phyloP scores from a whole-genome alignment of 2,888 invertebrate genomes.

The Hermaeophaga mercurialis region DNA sequence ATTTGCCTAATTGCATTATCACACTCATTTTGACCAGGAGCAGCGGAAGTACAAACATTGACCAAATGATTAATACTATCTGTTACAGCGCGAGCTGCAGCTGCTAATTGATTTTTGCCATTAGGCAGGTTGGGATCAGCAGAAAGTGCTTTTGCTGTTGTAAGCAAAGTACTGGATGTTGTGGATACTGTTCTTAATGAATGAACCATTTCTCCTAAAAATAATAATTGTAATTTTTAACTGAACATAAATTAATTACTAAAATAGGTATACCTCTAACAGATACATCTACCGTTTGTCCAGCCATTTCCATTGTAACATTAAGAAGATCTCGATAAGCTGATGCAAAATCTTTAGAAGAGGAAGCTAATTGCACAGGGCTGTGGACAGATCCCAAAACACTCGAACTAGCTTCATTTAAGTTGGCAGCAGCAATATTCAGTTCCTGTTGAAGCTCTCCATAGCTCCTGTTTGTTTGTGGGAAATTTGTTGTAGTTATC shows the following conservation, averaged over 20 bases:
- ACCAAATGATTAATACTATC: slow-evolving; percentile 92
- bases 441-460: slow-evolving; percentile 85
- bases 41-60: slow-evolving; percentile 84
- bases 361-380: slow-evolving; percentile 71
- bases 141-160: slow-evolving; percentile 87
- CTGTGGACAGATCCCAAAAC: slow-evolving; percentile 79
- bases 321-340: slow-evolving; percentile 80
- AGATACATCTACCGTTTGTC: slow-evolving; percentile 76
- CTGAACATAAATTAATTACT: background rate
- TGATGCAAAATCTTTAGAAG: slow-evolving; percentile 77
- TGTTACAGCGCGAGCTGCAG: slow-evolving; percentile 87
- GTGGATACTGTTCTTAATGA: slow-evolving; percentile 87
- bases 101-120: slow-evolving; percentile 85
- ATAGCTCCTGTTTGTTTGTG: slow-evolving; percentile 73
- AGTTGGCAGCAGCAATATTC: slow-evolving; percentile 79
- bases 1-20: slow-evolving; percentile 94
- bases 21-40: slow-evolving; percentile 94
- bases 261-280: slow-evolving; percentile 58
- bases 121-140: slow-evolving; percentile 90
- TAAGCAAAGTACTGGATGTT: slow-evolving; percentile 82
- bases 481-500: slow-evolving; percentile 76
- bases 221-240: slow-evolving; percentile 3
- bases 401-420: slow-evolving; percentile 83
- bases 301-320: slow-evolving; percentile 84
- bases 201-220: slow-evolving; percentile 75